Conservation (phyloP, 64 coral and sea anemone genomes). For the Porites lutea region DNA sequence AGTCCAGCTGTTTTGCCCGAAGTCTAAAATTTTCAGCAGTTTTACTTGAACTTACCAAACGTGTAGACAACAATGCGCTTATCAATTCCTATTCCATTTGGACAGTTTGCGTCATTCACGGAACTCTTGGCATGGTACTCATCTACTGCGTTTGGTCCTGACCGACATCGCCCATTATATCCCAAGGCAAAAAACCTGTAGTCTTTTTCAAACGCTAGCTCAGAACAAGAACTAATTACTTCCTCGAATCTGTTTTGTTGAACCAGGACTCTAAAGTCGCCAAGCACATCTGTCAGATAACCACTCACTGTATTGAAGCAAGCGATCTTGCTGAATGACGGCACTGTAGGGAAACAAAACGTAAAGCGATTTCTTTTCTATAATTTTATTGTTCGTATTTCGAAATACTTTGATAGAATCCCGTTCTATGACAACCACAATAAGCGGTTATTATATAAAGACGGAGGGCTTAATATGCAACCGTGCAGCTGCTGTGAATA, state of each 20-base stretch:
- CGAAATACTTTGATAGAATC: background rate
- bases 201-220: background rate
- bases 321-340: background rate
- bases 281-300: background rate
- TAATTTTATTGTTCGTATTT: background rate
- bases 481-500: background rate
- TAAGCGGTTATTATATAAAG: too few species aligned
- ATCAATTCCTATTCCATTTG: background rate
- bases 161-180: slow-evolving; percentile 40
- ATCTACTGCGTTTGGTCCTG: background rate
- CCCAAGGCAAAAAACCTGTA: slow-evolving; percentile 55
- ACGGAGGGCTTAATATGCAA: background rate
- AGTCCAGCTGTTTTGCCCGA: too few species aligned
- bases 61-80: background rate
- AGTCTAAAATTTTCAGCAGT: too few species aligned
- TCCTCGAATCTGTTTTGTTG: background rate
- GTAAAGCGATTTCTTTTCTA: background rate
- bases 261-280: background rate
- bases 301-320: background rate
- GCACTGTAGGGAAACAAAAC: background rate
- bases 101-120: background rate
- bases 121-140: background rate
- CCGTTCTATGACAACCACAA: background rate
- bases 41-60: background rate
- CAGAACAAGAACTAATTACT: background rate